Percentiles rank a stretch among this genome's conserved stretches.
These are phyloP conservation scores for Egretta garzetta DNA, from an alignment of 2,113 vertebrate species.

Conservation along the genomic window DNA sequence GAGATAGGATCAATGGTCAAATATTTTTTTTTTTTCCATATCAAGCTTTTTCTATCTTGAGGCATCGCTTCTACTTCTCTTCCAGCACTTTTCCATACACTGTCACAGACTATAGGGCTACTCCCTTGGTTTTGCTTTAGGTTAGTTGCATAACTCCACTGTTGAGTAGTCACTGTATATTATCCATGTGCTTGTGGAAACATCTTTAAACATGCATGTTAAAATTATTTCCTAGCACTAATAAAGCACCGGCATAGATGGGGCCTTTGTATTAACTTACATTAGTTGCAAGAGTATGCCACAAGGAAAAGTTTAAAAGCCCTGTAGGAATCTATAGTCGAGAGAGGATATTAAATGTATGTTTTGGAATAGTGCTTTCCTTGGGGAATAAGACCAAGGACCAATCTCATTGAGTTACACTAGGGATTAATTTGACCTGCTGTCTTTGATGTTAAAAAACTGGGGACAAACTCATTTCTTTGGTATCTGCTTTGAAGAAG, in stretches of 20 bases:
- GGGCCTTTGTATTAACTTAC: not conserved
- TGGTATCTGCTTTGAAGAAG: slow-evolving; percentile 37
- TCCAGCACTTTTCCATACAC: not conserved
- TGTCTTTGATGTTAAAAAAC: slow-evolving; percentile 24
- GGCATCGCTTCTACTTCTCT: not conserved
- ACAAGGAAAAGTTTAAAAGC: slow-evolving; percentile 2
- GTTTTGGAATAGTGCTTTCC: slow-evolving; percentile 9
- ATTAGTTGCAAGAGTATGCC: not conserved
- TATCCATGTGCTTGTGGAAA: not conserved
- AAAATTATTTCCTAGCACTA: not conserved
- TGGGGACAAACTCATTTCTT: slow-evolving; percentile 10
- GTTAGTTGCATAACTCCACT: not conserved
- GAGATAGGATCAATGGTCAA: not conserved
- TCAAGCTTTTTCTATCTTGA: not conserved
- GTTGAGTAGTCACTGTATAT: not conserved
- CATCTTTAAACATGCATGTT: not conserved
- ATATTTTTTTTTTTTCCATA: not conserved
- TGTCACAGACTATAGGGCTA: not conserved
- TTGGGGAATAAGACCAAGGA: not conserved
- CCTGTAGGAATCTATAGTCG: not conserved
- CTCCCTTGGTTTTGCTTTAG: not conserved
- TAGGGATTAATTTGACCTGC: not conserved
- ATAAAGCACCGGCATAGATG: not conserved
- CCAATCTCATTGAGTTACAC: not conserved
- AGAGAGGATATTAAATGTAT: slow-evolving; percentile 10